Base-by-base conservation (phyloP, 2,888 invertebrate genomes). In the Machimus atricapillus region DNA sequence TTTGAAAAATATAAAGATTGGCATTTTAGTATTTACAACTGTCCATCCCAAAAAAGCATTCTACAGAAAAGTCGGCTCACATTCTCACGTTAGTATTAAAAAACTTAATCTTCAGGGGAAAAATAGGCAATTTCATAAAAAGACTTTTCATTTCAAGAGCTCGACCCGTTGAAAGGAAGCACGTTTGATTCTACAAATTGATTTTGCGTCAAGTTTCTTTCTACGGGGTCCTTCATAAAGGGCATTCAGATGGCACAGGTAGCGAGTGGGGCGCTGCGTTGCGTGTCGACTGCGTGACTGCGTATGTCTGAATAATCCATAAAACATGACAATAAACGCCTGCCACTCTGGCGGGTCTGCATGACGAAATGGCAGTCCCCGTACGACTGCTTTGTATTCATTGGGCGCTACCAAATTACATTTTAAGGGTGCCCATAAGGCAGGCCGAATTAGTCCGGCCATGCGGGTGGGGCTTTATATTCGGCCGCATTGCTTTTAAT, bases 241-340 rank as follows among this genome's bases (percentile, higher is more conserved):
- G 66, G 12, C 66, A 66, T 66, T 23, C 27, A 66, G 12, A 19
- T 66, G 66, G 66, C 27, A 66, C 66, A 66, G 66, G 66, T 66
- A 66, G 66, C 12, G 12, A 66, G 66, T 12, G 66, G 27, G 66
- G 66, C 1, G 66, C 27, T 66, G 66, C 27, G 66, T 27, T 66
- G 66, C 66, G 66, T 27, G 52, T 14, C 52, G 79, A 79, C 52
- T 79, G 52, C 31, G 52, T 79, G 52, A 79, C 52, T 79, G 52
- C 31, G 52, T 79, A 56, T 16, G 14, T 46, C 52, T 79, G 23
- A 46, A 46, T 79, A 52, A 79, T 79, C 52, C 79, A 52, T 79
- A 79, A 79, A 79, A 79, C 79, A 79, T 79, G 79, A 27, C 79
- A 23, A 79, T 79, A 46, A 79, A 79, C 16, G 43, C 52, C n/a